Evolutionary conservation across 2,888 invertebrate species (phyloP).

Genomic region (Agonopterix heracliana): DNA sequence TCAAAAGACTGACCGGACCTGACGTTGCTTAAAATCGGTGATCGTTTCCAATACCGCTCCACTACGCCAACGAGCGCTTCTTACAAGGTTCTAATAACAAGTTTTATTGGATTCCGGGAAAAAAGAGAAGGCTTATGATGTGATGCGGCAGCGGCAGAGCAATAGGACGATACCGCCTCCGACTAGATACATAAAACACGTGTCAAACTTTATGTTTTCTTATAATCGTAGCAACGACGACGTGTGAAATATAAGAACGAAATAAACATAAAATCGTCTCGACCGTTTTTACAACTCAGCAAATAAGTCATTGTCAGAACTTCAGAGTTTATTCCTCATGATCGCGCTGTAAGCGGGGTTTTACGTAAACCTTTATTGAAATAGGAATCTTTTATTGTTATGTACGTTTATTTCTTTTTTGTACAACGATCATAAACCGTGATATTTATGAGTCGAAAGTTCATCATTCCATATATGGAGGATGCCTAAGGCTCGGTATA

Average conservation of each 20-base stretch:
- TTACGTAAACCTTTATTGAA: conserved; percentile 39
- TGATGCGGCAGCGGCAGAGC: neutral
- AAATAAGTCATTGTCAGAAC: conserved; percentile 57
- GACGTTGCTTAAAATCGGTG: too few species aligned
- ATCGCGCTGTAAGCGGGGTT: conserved; percentile 41
- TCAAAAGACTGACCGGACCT: too few species aligned
- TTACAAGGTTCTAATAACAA: conserved; percentile 4
- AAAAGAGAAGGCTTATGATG: neutral
- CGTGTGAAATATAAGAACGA: conserved; percentile 55
- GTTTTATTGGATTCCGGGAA: conserved; percentile 17
- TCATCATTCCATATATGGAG: too few species aligned
- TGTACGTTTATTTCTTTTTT: conserved; percentile 10
- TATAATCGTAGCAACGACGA: conserved; percentile 48
- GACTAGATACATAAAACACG: conserved; percentile 32
- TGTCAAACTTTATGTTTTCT: conserved; percentile 44
- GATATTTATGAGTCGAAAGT: neutral
- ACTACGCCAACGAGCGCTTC: too few species aligned
- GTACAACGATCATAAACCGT: neutral
- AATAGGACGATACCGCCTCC: conserved; percentile 9
- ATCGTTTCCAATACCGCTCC: too few species aligned
- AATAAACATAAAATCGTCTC: conserved; percentile 52
- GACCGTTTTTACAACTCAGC: conserved; percentile 51
- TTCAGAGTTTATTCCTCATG: conserved; percentile 40
- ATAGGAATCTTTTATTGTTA: conserved; percentile 27
- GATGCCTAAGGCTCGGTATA: too few species aligned